Evolutionary conservation across 2,797 vertebrate species (phyloP), one percentile per base, ranked within the genome.

Genomic region (Coreius guichenoti): DNA sequence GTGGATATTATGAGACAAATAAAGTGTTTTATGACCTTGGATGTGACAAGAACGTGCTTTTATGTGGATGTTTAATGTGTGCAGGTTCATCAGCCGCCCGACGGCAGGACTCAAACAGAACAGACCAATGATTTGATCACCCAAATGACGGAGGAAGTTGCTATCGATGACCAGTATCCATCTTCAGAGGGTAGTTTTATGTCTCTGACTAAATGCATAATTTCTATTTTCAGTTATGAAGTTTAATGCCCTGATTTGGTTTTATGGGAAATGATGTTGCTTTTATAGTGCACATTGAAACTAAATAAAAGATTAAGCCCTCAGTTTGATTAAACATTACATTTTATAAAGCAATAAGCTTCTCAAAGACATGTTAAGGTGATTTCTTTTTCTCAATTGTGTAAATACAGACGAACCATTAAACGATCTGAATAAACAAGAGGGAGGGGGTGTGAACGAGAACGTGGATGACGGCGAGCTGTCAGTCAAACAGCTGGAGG

Each of bases 131-230:
- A 98, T 91, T 92, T 99, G 74, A 92, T 99, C 84, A 94, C 92
- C 87, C 97, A 97, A n/a, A 93, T 99, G 93, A 92, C 96, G 43
- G 97, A 97, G 31, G 97, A 99, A 90, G 94, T 96, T 90, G 92
- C 94, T 86, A 97, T 99, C 89, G 98, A 99, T 90, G 92, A 95
- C 79, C 92, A 93, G 73, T 92, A 93, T 83, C 87, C 90, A 89
- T 91, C 90, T 87, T 88, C 93, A 31, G 91, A 95, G 87, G 92
- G 91, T 93, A 93, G 39, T 86, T 80, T 75, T 63, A 68, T 23
- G 12, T 90, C 78, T 89, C 95, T 4, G 12, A 47, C 45, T 33
- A 51, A 54, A 21, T 33, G 47, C 47, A 13, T 17, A 7, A 9
- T 81, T 16, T 54, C n/a, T 36, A 36, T n/a, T n/a, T 47, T 36